Evolutionary conservation across 2,888 invertebrate species (phyloP).

Genomic region (Ariolimax columbianus): DNA sequence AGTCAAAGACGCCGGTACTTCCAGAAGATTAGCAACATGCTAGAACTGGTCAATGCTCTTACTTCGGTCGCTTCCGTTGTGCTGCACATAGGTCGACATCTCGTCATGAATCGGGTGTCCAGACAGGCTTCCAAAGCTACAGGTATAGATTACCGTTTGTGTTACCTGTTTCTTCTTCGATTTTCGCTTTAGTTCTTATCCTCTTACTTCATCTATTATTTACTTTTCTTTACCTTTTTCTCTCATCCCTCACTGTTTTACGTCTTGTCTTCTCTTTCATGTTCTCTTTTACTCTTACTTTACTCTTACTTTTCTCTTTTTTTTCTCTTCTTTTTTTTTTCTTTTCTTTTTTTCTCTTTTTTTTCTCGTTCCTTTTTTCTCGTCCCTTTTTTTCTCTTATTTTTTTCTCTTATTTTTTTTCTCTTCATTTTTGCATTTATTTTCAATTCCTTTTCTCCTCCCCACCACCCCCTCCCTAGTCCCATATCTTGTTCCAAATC

Average conservation of each 20-base stretch:
- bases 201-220: not conserved
- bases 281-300: no score
- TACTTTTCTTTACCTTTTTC: not conserved
- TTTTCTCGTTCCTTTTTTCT: no score
- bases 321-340: no score
- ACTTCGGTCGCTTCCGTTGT: conserved; percentile 59
- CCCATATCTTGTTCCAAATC: no score
- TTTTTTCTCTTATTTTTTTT: no score
- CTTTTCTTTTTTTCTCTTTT: no score
- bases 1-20: conserved; percentile 58
- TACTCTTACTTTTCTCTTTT: no score
- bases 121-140: not conserved
- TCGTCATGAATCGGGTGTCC: conserved; percentile 58
- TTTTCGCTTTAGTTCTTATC: not conserved
- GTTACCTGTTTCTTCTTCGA: not conserved
- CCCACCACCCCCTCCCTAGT: no score
- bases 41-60: conserved; percentile 61
- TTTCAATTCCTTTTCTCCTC: no score
- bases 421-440: no score
- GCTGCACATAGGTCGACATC: conserved; percentile 65
- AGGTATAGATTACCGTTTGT: not conserved
- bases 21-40: conserved; percentile 64
- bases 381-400: no score
- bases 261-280: no score
- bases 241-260: not conserved